These are phyloP conservation scores for Euschistus heros DNA, from an alignment of 1,140 invertebrate genomes.

Conservation along the genomic window DNA sequence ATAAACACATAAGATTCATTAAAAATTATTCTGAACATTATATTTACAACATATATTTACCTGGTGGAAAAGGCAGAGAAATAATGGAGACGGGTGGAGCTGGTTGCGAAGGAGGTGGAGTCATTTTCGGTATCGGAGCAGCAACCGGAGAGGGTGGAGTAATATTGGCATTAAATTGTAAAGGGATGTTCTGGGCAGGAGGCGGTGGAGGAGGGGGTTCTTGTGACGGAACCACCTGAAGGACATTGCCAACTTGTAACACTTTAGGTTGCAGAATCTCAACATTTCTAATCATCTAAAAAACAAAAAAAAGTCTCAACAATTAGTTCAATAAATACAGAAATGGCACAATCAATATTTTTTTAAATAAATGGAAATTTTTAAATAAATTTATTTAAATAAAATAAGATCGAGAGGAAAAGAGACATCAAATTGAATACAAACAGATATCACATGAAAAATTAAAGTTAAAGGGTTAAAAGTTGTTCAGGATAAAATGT, in stretches of 20 bases:
- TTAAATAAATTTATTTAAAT: no score
- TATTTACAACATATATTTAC: neutral
- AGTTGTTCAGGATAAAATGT: no score
- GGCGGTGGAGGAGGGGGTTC: neutral
- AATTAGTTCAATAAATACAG: no score
- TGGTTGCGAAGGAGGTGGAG: neutral
- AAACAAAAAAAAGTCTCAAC: no score
- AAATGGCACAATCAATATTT: no score
- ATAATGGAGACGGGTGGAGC: neutral
- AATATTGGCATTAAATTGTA: neutral
- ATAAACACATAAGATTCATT: no score
- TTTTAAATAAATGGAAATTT: no score
- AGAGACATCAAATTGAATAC: no score
- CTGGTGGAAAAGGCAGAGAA: slow-evolving; percentile 6
- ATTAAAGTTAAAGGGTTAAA: no score
- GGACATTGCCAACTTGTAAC: slow-evolving; percentile 31
- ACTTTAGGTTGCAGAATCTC: slow-evolving; percentile 20
- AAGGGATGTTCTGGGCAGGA: neutral
- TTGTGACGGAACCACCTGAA: slow-evolving; percentile 27
- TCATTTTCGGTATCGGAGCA: neutral
- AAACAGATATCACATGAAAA: no score
- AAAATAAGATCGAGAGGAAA: no score
- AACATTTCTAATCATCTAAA: neutral
- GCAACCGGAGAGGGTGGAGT: neutral
- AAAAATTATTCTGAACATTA: no score